Base-by-base conservation (phyloP, 2,888 invertebrate species). In the Drosophila anomalata region DNA sequence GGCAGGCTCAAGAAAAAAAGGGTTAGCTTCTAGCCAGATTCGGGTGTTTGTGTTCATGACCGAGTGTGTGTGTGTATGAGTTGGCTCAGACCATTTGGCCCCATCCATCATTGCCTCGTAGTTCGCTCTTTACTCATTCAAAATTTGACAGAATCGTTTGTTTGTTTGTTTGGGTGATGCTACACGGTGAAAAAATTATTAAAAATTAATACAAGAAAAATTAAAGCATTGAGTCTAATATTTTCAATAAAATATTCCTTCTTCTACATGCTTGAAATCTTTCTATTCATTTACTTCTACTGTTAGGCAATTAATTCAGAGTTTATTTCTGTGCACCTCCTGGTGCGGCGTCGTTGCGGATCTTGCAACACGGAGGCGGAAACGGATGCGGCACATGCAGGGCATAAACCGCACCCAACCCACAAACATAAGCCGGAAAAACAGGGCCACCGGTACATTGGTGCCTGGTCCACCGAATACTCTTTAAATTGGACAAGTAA, bases 111-210 rank as follows among this genome's bases (percentile, higher is more conserved):
- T 80, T 75, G 76, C 73, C 72, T 87, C 80, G 76, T 73, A 83
- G 78, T 78, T 79, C 22, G 79, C 81, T 87, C 83, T 86, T 86
- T 77, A 87, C 80, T 86, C 86, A 87, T 87, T 86, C 87, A 86
- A 83, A 83, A 86, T 87, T 86, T 87, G 86, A 87, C 86, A 87
- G 88, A 79, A 79, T 86, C 78, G 84, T 85, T 86, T 85, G 84
- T 84, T 86, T 82, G 77, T 82, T 78, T 58, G 61, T 48, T 62
- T 66, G 5, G 20, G 22, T 20, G 11, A 44, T 44, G 44, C 20
- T 22, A 22, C 22, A 44, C 22, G 22, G 22, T 2, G 11, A 22
- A 44, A 20, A 44, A 20, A 4, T 9, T 20, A 17, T 42, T 9
- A 17, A 8, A 11, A 44, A 17, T 0, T 3, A 42, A 42, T 42